Evolutionary conservation across 2,888 invertebrate species (phyloP).

Genomic region (Pantelozetes paolii): DNA sequence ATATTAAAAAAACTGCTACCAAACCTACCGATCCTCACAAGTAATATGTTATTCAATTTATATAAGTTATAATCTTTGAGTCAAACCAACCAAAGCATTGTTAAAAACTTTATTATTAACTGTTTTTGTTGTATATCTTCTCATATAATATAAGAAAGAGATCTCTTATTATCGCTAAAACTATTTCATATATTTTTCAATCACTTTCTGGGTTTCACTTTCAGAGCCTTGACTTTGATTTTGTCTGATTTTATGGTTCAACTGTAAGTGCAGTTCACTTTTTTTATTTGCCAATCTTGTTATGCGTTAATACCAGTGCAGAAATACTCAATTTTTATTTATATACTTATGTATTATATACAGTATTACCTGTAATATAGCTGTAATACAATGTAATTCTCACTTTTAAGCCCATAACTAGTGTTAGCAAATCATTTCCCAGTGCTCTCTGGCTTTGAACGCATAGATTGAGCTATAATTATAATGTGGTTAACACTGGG

Average conservation of each 20-base stretch:
- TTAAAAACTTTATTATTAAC: constrained; percentile 21
- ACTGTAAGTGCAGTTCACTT: not conserved
- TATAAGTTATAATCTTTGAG: not conserved
- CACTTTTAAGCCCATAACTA: constrained; percentile 1
- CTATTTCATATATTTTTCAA: not conserved
- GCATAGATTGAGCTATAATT: not conserved
- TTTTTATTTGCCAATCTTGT: not conserved
- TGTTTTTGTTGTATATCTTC: not conserved
- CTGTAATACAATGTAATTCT: not conserved
- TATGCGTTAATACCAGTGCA: not conserved
- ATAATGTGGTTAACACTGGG: not conserved
- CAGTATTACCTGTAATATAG: not conserved
- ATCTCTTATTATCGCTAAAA: not conserved
- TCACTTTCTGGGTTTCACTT: not conserved
- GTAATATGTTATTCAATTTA: constrained; percentile 23
- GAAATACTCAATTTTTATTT: not conserved
- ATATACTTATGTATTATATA: not conserved
- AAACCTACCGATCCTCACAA: not conserved
- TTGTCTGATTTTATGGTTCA: not conserved
- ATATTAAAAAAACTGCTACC: not conserved
- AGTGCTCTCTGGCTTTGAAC: not conserved
- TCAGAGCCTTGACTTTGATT: constrained; percentile 2
- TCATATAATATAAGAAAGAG: not conserved
- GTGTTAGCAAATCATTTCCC: constrained; percentile 1
- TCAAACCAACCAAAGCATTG: constrained; percentile 24